A percentile compares a stretch with the other conserved stretches of the same genome.
phyloP scores from a whole-genome alignment of 2,797 vertebrate genomes.

The Enteromius afrohamiltoni region DNA sequence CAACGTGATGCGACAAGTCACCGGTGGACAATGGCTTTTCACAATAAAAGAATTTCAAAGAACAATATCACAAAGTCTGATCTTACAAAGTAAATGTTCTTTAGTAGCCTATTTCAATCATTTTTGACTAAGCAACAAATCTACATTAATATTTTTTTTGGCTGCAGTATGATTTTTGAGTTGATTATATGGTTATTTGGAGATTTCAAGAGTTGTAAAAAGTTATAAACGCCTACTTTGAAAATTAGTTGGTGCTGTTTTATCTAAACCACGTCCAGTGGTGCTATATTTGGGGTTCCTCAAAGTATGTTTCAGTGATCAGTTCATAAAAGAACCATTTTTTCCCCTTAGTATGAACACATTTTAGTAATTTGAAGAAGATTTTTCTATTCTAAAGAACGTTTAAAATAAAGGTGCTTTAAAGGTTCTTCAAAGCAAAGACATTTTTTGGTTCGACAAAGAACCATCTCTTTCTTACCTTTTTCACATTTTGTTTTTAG shows the following conservation, averaged over 20 bases:
- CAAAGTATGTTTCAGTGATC: background rate
- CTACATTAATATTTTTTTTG: background rate
- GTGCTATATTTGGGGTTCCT: background rate
- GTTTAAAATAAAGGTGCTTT: background rate
- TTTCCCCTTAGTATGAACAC: background rate
- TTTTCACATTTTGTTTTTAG: too few relatives aligned
- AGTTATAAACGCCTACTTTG: background rate
- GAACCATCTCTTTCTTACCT: too few relatives aligned
- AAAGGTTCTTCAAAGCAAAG: too few relatives aligned
- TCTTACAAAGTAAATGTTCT: background rate
- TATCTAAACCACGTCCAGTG: background rate
- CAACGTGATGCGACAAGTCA: conserved; percentile 46
- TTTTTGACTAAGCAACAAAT: background rate
- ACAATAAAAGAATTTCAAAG: conserved; percentile 15
- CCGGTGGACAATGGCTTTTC: conserved; percentile 41
- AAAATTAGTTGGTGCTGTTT: background rate
- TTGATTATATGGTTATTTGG: background rate
- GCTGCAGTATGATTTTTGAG: too few relatives aligned
- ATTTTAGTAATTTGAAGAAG: background rate
- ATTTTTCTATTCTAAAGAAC: background rate
- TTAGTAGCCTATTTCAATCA: background rate
- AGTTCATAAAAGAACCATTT: background rate
- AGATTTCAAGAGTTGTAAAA: background rate
- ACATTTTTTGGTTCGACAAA: too few relatives aligned
- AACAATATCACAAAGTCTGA: background rate